Evolutionary conservation across 2,797 vertebrate species (phyloP).

Genomic region (Sebastes cheni): DNA sequence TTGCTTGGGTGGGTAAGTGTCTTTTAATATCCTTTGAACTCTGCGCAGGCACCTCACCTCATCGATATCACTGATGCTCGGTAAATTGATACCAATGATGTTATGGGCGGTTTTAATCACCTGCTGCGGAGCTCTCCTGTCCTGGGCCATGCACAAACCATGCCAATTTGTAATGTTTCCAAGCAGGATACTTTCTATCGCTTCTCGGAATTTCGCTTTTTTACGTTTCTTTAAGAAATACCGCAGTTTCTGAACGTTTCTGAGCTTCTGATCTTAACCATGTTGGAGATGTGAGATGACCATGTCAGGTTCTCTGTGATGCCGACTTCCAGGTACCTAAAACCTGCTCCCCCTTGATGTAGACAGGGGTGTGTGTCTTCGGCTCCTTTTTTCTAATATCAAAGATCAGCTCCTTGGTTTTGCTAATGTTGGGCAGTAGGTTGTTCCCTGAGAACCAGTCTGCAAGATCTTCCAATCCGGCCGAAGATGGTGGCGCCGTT

Average conservation of each 20-base stretch:
- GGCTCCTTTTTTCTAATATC: not conserved
- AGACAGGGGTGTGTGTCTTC: not conserved
- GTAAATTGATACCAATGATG: not conserved
- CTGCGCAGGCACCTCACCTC: not conserved
- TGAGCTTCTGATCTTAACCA: no score
- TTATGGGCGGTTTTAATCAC: not conserved
- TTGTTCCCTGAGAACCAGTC: not conserved
- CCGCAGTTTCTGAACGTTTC: not conserved
- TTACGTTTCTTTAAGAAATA: not conserved
- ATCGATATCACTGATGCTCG: not conserved
- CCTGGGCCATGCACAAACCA: not conserved
- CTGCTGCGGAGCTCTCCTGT: not conserved
- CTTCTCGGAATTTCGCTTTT: not conserved
- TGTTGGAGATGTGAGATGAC: no score
- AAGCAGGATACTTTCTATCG: not conserved
- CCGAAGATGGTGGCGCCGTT: not conserved
- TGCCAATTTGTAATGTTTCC: not conserved
- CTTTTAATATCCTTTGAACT: not conserved
- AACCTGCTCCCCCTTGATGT: no score
- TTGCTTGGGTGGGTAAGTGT: not conserved
- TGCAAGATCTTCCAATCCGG: no score
- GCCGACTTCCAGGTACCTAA: no score
- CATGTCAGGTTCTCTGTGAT: no score
- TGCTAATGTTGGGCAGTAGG: not conserved
- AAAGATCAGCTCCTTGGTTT: not conserved